Base-by-base conservation (phyloP, 2,113 vertebrate genomes). In the Suncus etruscus region DNA sequence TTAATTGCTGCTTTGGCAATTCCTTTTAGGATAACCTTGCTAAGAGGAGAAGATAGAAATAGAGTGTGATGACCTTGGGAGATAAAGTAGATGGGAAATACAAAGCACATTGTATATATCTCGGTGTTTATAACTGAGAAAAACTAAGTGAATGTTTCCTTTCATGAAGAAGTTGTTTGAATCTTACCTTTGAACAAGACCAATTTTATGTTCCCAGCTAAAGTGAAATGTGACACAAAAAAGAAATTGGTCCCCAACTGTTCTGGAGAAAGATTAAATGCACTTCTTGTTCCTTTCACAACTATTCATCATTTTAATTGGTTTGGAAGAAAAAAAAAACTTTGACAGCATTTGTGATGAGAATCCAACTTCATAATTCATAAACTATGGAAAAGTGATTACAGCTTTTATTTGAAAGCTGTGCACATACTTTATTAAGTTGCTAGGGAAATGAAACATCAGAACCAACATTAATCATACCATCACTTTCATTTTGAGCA, bases 231-330 rank as follows among this genome's bases (percentile, higher is more conserved):
- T 92, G 65, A 89, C 85, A 90, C 81, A 73, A 16, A 83, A 70
- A 45, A 95, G 39, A 83, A 27, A 94, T 58, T 0, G 79, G 86
- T 39, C 75, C 70, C 95, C 73, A 74, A 83, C 95, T 73, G 47
- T 73, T 94, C 86, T 91, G 61, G 80, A 94, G 77, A 91, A 86
- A 95, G 94, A 95, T 89, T 91, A 93, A 96, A 95, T 85, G 80
- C 16, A 39, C 39, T 74, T 91, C 88, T 84, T 29, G 39, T 92
- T 88, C 88, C 65, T 86, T 94, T 91, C 88, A 90, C 31, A 90
- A 90, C 65, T 91, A 72, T 92, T 96, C 89, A 88, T 89, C 74
- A 95, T 95, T 96, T 94, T 93, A 96, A 96, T 82, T 92, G 87
- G 94, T 65, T 89, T 95, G 82, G 95, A 97, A 96, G 81, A 54